These are phyloP conservation scores for Hemicrepidius hirtus DNA, from an alignment of 2,888 invertebrate species.

Conservation along the genomic window DNA sequence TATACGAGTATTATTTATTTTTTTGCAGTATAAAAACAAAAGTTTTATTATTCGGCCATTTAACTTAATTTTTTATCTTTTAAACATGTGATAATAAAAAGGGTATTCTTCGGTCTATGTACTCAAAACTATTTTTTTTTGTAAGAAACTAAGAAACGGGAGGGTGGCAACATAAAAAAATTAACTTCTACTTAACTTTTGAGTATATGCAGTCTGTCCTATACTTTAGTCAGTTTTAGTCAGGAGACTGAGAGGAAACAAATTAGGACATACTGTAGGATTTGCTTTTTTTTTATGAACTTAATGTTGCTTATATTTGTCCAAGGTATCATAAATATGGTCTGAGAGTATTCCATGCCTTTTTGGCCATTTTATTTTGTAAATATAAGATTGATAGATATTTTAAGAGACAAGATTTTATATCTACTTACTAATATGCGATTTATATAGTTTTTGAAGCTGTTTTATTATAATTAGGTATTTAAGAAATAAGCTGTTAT, in stretches of 20 bases:
- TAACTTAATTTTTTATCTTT: neutral
- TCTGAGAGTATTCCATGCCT: neutral
- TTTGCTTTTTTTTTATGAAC: too few relatives aligned
- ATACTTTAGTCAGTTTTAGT: too few relatives aligned
- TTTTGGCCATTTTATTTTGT: conserved; percentile 11
- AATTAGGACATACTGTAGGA: too few relatives aligned
- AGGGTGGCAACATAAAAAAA: too few relatives aligned
- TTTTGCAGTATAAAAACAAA: neutral
- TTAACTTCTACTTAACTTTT: too few relatives aligned
- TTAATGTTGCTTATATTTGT: too few relatives aligned
- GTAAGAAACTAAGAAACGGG: too few relatives aligned
- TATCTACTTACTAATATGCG: conserved; percentile 27
- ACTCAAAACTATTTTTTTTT: neutral
- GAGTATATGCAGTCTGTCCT: too few relatives aligned
- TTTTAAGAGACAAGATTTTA: conserved; percentile 10
- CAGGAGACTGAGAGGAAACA: too few relatives aligned
- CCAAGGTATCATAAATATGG: too few relatives aligned
- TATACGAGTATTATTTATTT: conserved; percentile 7
- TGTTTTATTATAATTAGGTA: conserved; percentile 26
- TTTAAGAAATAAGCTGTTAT: conserved; percentile 25
- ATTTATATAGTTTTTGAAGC: conserved; percentile 19
- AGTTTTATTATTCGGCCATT: neutral
- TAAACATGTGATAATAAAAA: neutral
- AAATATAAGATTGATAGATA: conserved; percentile 20
- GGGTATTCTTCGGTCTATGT: neutral